Base-by-base conservation (phyloP, 2,888 invertebrate genomes). In the Apotomis turbidana region DNA sequence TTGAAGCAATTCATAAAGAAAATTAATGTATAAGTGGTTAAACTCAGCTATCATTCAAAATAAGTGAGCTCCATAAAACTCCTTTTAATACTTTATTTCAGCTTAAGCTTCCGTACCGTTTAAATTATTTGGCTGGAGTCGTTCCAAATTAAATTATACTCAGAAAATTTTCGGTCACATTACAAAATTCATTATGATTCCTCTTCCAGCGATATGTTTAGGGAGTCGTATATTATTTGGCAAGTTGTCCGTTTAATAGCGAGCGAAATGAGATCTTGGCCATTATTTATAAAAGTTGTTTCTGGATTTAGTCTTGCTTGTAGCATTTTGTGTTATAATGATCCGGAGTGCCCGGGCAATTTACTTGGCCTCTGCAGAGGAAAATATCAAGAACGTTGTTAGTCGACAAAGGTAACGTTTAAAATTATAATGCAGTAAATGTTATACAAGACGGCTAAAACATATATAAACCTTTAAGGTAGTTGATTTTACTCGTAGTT, bases 61-160 rank as follows among this genome's bases (percentile, higher is more conserved):
- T 89, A 84, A 85, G 86, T 82, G 84, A 82, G 84, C 83, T 81
- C 83, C 87, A 90, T 90, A 88, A 90, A 91, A 88, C 87, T 89
- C 88, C 83, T 89, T 90, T 88, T 87, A 87, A 91, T 91, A 89
- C 88, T 90, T 91, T 91, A 91, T 91, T 90, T 88, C 84, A 85
- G 90, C 88, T 90, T 89, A 89, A 92, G 90, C 88, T 90, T 92
- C 87, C 89, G 86, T 85, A 80, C 85, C 88, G 87, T 85, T 90
- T 89, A 91, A 91, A 90, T 90, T 89, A 91, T 91, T 89, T 90
- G 89, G 85, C 88, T 92, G 92, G 91, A 90, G 84, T 84, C 81
- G 85, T 84, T 91, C 91, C 90, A 92, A 93, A 92, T 93, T 90
- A 88, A 90, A 91, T 91, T 91, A 89, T 87, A 88, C 88, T 85